Conservation (phyloP, 2,113 vertebrate genomes). For the Tauraco erythrolophus region DNA sequence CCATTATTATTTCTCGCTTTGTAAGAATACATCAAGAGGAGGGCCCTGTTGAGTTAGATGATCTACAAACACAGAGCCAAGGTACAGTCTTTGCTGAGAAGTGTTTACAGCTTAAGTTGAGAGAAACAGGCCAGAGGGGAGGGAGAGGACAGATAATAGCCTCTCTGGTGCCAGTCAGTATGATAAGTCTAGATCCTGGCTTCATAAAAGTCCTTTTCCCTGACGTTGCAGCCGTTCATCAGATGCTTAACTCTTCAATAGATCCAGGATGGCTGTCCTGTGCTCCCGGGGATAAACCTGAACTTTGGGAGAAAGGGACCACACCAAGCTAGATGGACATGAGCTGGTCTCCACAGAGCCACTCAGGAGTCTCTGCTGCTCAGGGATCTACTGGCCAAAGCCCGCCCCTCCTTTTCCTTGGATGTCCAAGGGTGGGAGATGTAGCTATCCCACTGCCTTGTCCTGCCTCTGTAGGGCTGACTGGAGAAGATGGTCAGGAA, state of each 20-base stretch:
- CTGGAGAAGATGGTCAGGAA: background rate
- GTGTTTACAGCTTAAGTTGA: background rate
- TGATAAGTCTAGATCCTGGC: background rate
- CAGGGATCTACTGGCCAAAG: background rate
- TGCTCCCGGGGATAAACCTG: accelerated
- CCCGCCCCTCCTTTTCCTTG: background rate
- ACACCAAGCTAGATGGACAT: background rate
- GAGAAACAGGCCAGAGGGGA: background rate
- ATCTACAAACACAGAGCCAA: background rate
- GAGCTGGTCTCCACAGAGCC: background rate
- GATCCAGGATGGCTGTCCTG: background rate
- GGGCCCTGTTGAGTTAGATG: background rate
- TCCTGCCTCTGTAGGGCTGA: background rate
- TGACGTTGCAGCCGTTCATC: background rate
- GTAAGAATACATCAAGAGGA: background rate
- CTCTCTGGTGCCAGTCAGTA: background rate
- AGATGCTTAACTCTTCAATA: background rate
- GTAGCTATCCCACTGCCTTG: background rate
- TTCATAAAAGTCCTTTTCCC: background rate
- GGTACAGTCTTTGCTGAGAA: background rate
- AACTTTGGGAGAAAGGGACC: background rate
- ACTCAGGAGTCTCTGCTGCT: background rate
- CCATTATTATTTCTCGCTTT: background rate
- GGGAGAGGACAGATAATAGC: background rate
- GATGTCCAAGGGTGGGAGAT: background rate